Conservation (phyloP, 2,113 vertebrate species). For the Eonycteris spelaea region DNA sequence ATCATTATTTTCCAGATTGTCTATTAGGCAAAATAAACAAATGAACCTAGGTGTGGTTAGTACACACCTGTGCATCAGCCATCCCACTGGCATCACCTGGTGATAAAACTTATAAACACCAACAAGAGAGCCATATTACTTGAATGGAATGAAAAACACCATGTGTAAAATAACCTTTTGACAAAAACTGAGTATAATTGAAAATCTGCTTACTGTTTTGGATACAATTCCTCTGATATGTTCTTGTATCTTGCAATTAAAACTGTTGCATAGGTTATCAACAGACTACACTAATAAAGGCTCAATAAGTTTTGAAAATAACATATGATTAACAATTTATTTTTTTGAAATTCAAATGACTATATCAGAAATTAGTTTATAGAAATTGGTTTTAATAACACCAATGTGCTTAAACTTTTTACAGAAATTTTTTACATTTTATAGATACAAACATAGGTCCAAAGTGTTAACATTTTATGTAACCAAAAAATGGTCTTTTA, state of each 20-base stretch:
- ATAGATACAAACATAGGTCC: not conserved
- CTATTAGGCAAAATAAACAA: conserved; percentile 51
- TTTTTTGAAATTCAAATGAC: not conserved
- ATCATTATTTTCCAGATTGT: conserved; percentile 69
- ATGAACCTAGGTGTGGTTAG: not conserved
- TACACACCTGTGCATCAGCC: not conserved
- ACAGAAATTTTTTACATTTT: not conserved
- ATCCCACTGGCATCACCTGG: conserved; percentile 1
- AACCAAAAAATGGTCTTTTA: not conserved
- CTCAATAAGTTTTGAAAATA: not conserved
- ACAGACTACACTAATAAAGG: not conserved
- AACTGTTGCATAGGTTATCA: not conserved
- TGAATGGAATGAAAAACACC: conserved; percentile 48
- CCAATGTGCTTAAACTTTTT: not conserved
- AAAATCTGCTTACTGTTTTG: conserved; percentile 44
- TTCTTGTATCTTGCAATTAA: not conserved
- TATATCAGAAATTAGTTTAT: not conserved
- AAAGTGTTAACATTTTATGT: not conserved
- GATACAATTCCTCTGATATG: conserved; percentile 16
- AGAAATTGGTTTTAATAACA: not conserved
- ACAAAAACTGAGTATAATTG: not conserved
- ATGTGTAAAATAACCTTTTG: conserved; percentile 37
- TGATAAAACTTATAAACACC: conserved; percentile 44
- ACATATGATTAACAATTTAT: not conserved
- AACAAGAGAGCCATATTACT: not conserved